Percentiles rank a stretch among this genome's conserved stretches.
These are phyloP conservation scores for Salvelinus fontinalis DNA, from an alignment of 2,113 vertebrate genomes.

Conservation along the genomic window DNA sequence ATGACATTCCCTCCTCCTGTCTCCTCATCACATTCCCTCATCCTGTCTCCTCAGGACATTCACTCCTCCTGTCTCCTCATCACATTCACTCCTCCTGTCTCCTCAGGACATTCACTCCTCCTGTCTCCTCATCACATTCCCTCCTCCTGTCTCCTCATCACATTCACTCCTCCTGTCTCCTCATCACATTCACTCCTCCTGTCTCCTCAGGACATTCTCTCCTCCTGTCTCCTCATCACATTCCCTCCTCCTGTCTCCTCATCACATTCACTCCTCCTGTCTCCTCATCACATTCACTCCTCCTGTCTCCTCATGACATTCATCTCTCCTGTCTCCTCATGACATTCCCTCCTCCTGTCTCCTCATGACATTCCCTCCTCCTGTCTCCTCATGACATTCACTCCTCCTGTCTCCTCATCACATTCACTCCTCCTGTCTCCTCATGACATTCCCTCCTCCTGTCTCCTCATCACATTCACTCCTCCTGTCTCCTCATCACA, in stretches of 20 bases:
- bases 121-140: not conserved
- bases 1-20: not conserved
- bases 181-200: too few relatives aligned
- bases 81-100: not conserved
- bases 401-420: too few relatives aligned
- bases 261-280: not conserved
- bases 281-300: not conserved
- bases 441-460: too few relatives aligned
- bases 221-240: not conserved
- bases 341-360: too few relatives aligned
- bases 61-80: not conserved
- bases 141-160: not conserved
- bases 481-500: too few relatives aligned
- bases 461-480: too few relatives aligned
- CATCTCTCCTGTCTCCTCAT: too few relatives aligned
- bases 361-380: too few relatives aligned
- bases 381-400: too few relatives aligned
- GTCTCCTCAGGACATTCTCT: not conserved
- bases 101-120: not conserved
- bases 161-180: not conserved
- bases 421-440: too few relatives aligned
- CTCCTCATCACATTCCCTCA: not conserved
- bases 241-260: not conserved
- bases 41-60: not conserved
- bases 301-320: too few relatives aligned